These are phyloP conservation scores for Sogatella furcifera DNA, from an alignment of 1,140 invertebrate species.

Conservation along the genomic window DNA sequence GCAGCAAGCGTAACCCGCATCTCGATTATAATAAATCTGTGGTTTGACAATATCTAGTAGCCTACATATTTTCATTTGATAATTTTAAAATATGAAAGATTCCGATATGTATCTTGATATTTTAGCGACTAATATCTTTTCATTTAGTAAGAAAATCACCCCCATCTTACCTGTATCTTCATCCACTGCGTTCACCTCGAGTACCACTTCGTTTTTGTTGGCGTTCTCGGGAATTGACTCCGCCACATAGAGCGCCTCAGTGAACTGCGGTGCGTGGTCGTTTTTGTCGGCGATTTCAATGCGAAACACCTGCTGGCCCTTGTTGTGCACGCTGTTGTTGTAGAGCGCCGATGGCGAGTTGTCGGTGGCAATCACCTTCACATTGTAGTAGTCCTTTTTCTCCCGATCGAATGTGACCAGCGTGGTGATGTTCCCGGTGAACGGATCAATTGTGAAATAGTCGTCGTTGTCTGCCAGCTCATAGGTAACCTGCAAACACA, in stretches of 20 bases:
- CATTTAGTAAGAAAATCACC: too few relatives aligned
- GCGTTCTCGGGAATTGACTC: slow-evolving; percentile 69
- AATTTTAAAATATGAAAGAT: too few relatives aligned
- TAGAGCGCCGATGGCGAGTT: slow-evolving; percentile 71
- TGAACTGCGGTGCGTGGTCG: slow-evolving; percentile 76
- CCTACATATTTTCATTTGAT: too few relatives aligned
- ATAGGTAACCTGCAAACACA: slow-evolving; percentile 48
- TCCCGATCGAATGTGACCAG: slow-evolving; percentile 69
- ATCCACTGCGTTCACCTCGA: slow-evolving; percentile 70
- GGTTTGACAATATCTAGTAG: too few relatives aligned
- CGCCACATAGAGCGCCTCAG: slow-evolving; percentile 56
- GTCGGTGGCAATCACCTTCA: slow-evolving; percentile 74
- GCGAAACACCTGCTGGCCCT: slow-evolving; percentile 61
- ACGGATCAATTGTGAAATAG: slow-evolving; percentile 61
- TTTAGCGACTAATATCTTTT: too few relatives aligned
- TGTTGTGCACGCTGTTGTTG: slow-evolving; percentile 53
- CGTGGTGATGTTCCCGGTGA: slow-evolving; percentile 78
- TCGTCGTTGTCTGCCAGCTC: slow-evolving; percentile 55
- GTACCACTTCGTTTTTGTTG: slow-evolving; percentile 66
- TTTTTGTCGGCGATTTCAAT: slow-evolving; percentile 87
- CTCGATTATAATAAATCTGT: too few relatives aligned
- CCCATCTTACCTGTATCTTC: slow-evolving; percentile 47
- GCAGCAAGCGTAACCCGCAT: too few relatives aligned
- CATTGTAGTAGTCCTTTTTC: slow-evolving; percentile 61
- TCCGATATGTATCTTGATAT: too few relatives aligned